Evolutionary conservation across 2,113 vertebrate species (phyloP).

Genomic region (Passer montanus): DNA sequence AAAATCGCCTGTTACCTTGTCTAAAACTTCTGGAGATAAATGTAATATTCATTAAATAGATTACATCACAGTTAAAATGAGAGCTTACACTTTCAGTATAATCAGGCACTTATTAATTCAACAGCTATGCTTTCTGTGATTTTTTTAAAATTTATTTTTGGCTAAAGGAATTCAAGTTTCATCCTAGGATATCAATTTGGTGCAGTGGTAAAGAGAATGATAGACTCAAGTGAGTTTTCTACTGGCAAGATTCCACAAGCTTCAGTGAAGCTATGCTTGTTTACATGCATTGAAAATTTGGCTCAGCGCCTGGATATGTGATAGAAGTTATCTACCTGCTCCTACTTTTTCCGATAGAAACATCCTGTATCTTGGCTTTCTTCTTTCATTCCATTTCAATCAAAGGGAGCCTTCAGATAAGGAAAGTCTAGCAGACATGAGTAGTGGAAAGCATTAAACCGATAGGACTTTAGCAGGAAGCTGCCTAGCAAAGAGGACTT

Average conservation of each 20-base stretch:
- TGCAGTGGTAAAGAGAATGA: not conserved
- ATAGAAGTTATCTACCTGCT: conserved; percentile 46
- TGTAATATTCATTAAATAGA: not conserved
- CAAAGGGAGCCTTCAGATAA: not conserved
- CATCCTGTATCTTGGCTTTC: conserved; percentile 40
- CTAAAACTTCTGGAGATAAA: not conserved
- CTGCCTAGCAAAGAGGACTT: not conserved
- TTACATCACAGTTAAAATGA: not conserved
- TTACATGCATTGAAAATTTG: not conserved
- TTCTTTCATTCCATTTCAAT: conserved; percentile 18
- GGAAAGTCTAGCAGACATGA: not conserved
- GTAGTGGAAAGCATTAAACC: not conserved
- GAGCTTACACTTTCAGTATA: not conserved
- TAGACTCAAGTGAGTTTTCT: not conserved
- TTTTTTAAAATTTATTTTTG: not conserved
- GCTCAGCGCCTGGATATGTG: not conserved
- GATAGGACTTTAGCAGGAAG: not conserved
- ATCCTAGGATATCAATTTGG: not conserved
- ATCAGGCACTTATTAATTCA: not conserved
- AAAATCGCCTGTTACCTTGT: not conserved
- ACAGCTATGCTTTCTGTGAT: not conserved
- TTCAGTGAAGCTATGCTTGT: not conserved
- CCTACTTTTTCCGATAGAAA: conserved; percentile 20
- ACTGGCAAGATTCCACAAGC: not conserved
- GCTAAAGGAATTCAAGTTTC: not conserved